phyloP scores from a whole-genome alignment of 1,140 invertebrate species.

The Leptinotarsa texana region DNA sequence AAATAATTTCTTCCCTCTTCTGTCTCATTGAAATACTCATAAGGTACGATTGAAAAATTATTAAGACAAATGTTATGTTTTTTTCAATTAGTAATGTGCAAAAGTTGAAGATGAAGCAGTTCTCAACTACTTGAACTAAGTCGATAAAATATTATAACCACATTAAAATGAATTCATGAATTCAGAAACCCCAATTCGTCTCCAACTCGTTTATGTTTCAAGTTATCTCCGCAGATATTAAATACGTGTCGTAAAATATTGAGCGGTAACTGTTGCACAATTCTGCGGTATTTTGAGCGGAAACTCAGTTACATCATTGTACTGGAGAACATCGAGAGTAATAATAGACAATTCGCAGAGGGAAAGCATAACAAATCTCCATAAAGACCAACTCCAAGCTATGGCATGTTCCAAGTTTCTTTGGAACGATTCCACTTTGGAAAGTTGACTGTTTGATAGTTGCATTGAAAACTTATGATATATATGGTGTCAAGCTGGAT shows the following conservation, averaged over 20 bases:
- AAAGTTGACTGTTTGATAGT: background rate
- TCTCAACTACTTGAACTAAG: no score
- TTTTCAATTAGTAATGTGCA: no score
- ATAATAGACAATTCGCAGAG: slow-evolving; percentile 24
- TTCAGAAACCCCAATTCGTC: no score
- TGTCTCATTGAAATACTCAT: no score
- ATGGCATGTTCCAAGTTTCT: background rate
- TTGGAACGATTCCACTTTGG: slow-evolving; percentile 2
- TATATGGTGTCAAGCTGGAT: no score
- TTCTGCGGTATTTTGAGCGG: slow-evolving; percentile 18
- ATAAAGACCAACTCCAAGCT: slow-evolving; percentile 20
- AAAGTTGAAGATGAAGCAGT: no score
- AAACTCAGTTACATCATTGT: slow-evolving; percentile 22
- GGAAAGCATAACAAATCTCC: slow-evolving; percentile 27
- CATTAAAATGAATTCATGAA: no score
- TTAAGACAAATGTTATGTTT: no score
- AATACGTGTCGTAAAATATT: slow-evolving; percentile 14
- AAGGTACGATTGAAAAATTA: no score
- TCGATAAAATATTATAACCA: no score
- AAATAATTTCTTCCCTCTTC: no score
- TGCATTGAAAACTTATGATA: no score
- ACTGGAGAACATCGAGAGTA: background rate
- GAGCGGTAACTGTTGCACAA: slow-evolving; percentile 20
- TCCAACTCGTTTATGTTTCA: background rate
- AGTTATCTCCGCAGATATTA: slow-evolving; percentile 12